Evolutionary conservation across 2,888 invertebrate genomes (phyloP), one percentile per base, ranked within the genome.

Genomic region (Antitype chi): DNA sequence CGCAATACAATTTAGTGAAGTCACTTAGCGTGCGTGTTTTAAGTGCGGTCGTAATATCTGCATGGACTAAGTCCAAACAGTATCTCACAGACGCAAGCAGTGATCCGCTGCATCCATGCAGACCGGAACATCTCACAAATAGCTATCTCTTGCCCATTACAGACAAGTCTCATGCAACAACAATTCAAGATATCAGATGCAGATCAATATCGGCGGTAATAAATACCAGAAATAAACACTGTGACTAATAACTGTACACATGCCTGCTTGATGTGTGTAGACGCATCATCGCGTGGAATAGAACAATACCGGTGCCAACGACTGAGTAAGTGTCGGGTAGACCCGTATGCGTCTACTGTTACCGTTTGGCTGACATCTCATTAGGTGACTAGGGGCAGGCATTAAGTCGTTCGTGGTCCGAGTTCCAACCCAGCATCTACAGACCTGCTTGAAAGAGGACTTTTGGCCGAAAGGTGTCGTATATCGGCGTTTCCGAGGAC

Each of bases 271-370:
- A 78, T 78, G 81, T 81, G 68, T 81, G 81, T 78, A 71, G 74
- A 73, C 70, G 64, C 88, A 92, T 92, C 94, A 93, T 86, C 85
- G 92, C 91, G 89, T 80, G 92, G 92, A 94, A 94, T 94, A 94
- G 93, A 91, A 89, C 88, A 87, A 89, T 85, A 87, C 86, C 83
- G 87, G 90, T 94, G 94, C 94, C 93, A 94, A 88, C 89, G 83
- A 85, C 86, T 92, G 93, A 92, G 90, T 92, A 92, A 93, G 91
- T 90, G 89, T 85, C 86, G 88, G 89, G 55, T 81, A 86, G 85
- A 75, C 83, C 84, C 82, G 75, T 53, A 76, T 87, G 80, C 78
- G 83, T 85, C 87, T 85, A 85, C 83, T 82, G 74, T 82, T 85
- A 82, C 74, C 43, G 74, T 70, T 81, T 70, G 74, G 63, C 71